Base-by-base conservation (phyloP, 2,113 vertebrate genomes). In the Cottus gobio region DNA sequence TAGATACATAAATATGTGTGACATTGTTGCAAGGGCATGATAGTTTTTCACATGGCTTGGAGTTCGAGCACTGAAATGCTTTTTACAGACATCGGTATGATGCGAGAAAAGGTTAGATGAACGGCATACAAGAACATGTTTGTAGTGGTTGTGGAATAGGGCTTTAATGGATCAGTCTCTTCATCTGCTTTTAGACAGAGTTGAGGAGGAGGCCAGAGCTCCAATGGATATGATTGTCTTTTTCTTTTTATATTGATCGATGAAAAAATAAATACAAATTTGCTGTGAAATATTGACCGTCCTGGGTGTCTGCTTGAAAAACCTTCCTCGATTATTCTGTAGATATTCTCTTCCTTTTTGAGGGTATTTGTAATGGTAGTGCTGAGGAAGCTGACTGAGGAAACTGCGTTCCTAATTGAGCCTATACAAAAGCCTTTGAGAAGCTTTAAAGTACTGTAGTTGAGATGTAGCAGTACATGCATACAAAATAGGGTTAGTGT, bases 251-350 rank as follows among this genome's bases (percentile, higher is more conserved):
- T 31, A 68, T 34, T 52, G 46, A 52, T 52, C 66, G 28, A 52
- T 52, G 46, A 36, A 15, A 52, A 68, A 36, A 52, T 15, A 52
- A 36, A 48, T 20, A 52, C n/a, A 22, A 4, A 36, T 68, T 52
- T 68, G 30, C 30, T 34, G 66, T 52, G 66, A 68, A 68, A 52
- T 68, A 68, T 68, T 31, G 66, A 68, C 11, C 22, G 46, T 36
- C 64, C 64, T 30, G 30, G 9, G 3, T 30, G 42, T 66, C 20
- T 52, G 46, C 12, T 36, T 24, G 46, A 52, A 68, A 13, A 52
- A 36, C 39, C 13, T 34, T 6, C 20, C 65, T 11, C 4, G 7
- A 68, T 68, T 52, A 52, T 36, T 50, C 44, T 50, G 65, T 48
- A 50, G 44, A 67, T 50, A n/a, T 31, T 52, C 65, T 50, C 5